Evolutionary conservation across 2,797 vertebrate species (phyloP), one percentile per base, ranked within the genome.

Genomic region (Siniperca obscura): DNA sequence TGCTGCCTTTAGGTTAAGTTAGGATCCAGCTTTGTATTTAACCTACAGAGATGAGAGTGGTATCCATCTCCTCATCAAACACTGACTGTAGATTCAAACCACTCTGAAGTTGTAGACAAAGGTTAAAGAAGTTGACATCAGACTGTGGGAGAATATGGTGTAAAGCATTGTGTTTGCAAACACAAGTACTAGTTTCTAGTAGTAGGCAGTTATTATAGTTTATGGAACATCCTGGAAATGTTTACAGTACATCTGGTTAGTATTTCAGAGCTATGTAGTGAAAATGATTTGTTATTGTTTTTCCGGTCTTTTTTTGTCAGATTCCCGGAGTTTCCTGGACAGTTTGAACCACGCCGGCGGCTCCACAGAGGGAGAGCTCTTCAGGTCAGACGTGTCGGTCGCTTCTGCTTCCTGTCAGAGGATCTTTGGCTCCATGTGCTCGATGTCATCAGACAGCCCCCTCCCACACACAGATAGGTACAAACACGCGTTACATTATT

Each of bases 401-500:
- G 79, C 77, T 0, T 89, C 95, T 1, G 74, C 95, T 34, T 91
- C 96, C 82, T 96, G 95, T 87, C 96, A 96, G 72, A 93, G 64
- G 82, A 92, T 95, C 2, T 97, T 97, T 71, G 84, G 93, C 0
- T 94, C 97, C 80, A 90, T 96, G 11, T 95, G 93, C 80, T 91
- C 95, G 0, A 69, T 95, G 83, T 93, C 96, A 5, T 95, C 90
- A 34, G 93, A 91, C 38, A 94, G 94, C 81, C 90, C 95, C 16
- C 57, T 95, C 46, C 88, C 93, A 12, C 94, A 89, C 77, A 84
- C 89, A 77, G 95, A 97, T 86, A 97, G 97, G 98, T 98, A 95
- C n/a, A 42, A 27, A 55, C 56, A 50, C 56, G 19, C 22, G 19
- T 7, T 36, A 57, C 55, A 13, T 64, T 64, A 14, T 36, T 13